Percentiles rank a stretch among this genome's conserved stretches.
Evolutionary conservation across 64 coral and sea anemone genomes (phyloP).

Genomic region (Cladopsammia gracilis): DNA sequence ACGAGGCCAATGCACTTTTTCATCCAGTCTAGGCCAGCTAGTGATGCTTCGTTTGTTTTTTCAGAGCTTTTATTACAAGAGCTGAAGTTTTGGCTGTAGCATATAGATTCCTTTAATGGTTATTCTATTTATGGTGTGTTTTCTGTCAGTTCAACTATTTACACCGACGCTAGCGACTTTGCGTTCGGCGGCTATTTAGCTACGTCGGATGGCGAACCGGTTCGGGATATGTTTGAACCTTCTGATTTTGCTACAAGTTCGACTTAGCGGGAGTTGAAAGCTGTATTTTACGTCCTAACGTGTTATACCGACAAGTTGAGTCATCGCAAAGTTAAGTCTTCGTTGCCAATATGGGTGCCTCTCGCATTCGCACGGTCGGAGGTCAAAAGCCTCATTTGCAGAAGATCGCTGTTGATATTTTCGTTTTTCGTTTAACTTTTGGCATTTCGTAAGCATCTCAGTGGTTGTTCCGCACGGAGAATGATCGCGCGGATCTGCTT

Average conservation of each 20-base stretch:
- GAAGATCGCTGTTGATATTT: conserved; percentile 40
- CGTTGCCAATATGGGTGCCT: conserved; percentile 52
- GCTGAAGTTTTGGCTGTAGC: conserved; percentile 41
- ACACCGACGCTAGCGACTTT: no score
- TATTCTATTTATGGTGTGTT: conserved; percentile 20
- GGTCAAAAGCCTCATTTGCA: conserved; percentile 36
- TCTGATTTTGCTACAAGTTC: conserved; percentile 31
- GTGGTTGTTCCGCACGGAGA: conserved; percentile 45
- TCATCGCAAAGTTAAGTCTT: conserved; percentile 57
- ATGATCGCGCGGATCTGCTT: conserved; percentile 65
- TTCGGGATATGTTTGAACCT: neutral
- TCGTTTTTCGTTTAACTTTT: conserved; percentile 40
- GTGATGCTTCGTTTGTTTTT: conserved; percentile 38
- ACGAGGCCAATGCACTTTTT: conserved; percentile 34
- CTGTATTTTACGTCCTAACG: no score
- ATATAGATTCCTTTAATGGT: conserved; percentile 47
- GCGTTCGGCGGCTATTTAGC: no score
- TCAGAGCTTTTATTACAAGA: conserved; percentile 39
- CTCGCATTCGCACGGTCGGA: conserved; percentile 32
- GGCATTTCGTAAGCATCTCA: conserved; percentile 29
- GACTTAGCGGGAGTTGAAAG: conserved; percentile 27
- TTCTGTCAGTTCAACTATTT: conserved; percentile 13
- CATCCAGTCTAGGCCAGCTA: conserved; percentile 1
- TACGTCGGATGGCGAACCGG: conserved; percentile 20
- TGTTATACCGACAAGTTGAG: conserved; percentile 21